A percentile compares a stretch with the other conserved stretches of the same genome.
These are phyloP conservation scores for Lithophane socia DNA, from an alignment of 2,888 invertebrate species.

Conservation along the genomic window DNA sequence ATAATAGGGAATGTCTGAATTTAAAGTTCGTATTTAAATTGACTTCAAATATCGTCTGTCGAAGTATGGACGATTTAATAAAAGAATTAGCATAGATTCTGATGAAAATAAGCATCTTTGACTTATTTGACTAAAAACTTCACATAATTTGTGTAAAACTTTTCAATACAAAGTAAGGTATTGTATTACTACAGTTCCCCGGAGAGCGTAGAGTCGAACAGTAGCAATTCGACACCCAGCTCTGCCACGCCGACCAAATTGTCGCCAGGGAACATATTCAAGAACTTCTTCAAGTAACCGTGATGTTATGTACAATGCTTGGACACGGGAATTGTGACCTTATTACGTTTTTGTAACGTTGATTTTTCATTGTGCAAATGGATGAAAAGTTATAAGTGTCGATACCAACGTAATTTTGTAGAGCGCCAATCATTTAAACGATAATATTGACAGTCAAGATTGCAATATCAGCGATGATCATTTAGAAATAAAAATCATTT, in stretches of 20 bases:
- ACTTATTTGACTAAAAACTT: background rate
- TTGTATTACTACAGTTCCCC: constrained; percentile 73
- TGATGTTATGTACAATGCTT: constrained; percentile 76
- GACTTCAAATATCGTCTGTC: background rate
- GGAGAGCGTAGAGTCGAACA: constrained; percentile 86
- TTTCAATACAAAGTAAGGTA: constrained; percentile 30
- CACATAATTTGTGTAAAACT: constrained; percentile 17
- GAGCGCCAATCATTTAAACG: background rate
- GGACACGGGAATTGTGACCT: constrained; percentile 66
- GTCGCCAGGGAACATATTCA: constrained; percentile 97
- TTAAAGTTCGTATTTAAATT: background rate
- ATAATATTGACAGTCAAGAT: background rate
- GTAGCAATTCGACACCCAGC: constrained; percentile 86
- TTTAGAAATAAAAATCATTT: background rate
- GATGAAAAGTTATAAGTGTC: background rate
- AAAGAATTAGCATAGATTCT: background rate
- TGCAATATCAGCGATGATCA: background rate
- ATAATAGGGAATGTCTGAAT: background rate
- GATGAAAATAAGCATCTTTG: background rate
- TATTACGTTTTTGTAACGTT: constrained; percentile 20
- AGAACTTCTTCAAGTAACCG: constrained; percentile 98
- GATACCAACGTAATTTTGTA: background rate
- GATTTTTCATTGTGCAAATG: background rate
- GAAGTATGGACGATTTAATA: background rate
- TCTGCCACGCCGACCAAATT: constrained; percentile 93